Percentiles rank a stretch among this genome's conserved stretches.
Evolutionary conservation across 2,888 invertebrate genomes (phyloP).

Genomic region (Melinaea menophilus): DNA sequence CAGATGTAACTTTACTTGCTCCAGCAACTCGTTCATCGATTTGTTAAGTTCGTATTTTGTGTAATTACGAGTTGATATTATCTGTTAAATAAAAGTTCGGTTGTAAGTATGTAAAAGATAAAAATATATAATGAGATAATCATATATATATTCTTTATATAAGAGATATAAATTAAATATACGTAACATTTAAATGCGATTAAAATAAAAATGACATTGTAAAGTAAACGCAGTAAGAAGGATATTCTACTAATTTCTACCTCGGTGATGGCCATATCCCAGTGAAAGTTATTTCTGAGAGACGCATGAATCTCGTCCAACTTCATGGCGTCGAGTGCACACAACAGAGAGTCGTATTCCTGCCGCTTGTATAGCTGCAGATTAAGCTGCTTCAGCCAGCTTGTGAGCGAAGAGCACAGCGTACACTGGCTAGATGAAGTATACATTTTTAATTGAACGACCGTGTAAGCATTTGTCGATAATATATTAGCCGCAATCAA

Average conservation of each 20-base stretch:
- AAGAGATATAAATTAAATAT: no score
- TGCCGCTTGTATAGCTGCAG: slow-evolving; percentile 75
- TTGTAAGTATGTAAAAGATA: neutral
- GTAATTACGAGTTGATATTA: slow-evolving; percentile 69
- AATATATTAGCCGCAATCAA: neutral
- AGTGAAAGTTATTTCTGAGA: slow-evolving; percentile 72
- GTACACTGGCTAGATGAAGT: slow-evolving; percentile 58
- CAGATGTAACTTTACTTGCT: slow-evolving; percentile 54
- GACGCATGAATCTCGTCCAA: slow-evolving; percentile 56
- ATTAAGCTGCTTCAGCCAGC: slow-evolving; percentile 75
- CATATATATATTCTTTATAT: no score
- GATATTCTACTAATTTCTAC: slow-evolving; percentile 39
- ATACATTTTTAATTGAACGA: no score
- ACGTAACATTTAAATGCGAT: no score
- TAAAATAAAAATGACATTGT: no score
- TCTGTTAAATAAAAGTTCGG: slow-evolving; percentile 39
- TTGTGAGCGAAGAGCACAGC: slow-evolving; percentile 68
- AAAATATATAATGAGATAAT: no score
- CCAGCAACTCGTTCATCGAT: slow-evolving; percentile 60
- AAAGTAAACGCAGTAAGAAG: neutral
- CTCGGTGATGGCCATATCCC: slow-evolving; percentile 77
- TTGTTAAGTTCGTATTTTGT: slow-evolving; percentile 71
- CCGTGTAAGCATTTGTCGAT: neutral
- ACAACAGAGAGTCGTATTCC: slow-evolving; percentile 72
- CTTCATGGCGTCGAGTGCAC: slow-evolving; percentile 61